Evolutionary conservation across 2,888 invertebrate species (phyloP).

Genomic region (Macrosoma leucophasiata): DNA sequence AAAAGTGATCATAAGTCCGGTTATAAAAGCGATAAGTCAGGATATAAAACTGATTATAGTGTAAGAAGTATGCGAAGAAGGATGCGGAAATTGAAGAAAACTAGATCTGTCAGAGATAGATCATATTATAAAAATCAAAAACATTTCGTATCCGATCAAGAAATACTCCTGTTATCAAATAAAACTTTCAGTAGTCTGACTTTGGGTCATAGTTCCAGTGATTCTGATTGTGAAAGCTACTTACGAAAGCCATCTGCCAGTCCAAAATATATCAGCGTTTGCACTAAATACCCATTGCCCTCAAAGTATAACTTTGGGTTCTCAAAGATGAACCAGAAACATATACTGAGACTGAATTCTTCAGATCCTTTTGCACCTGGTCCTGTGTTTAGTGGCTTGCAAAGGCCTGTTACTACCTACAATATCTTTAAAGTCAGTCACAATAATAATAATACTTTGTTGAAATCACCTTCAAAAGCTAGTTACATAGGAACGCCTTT

Average conservation of each 20-base stretch:
- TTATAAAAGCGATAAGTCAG: slow-evolving; percentile 77
- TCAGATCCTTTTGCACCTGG: slow-evolving; percentile 70
- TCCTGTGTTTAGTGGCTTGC: slow-evolving; percentile 68
- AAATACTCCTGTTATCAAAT: slow-evolving; percentile 74
- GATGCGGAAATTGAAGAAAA: slow-evolving; percentile 68
- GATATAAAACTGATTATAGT: slow-evolving; percentile 77
- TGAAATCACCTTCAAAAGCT: slow-evolving; percentile 56
- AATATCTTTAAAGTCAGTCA: slow-evolving; percentile 68
- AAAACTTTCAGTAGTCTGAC: slow-evolving; percentile 72
- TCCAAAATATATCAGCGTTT: slow-evolving; percentile 65
- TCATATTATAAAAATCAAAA: slow-evolving; percentile 74
- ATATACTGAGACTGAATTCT: slow-evolving; percentile 49
- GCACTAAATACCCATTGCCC: slow-evolving; percentile 58
- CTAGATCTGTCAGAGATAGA: slow-evolving; percentile 65
- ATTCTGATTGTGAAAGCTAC: slow-evolving; percentile 66
- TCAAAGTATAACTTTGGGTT: slow-evolving; percentile 59
- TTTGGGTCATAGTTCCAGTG: slow-evolving; percentile 74
- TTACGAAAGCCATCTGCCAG: slow-evolving; percentile 55
- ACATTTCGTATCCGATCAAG: slow-evolving; percentile 75
- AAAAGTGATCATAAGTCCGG: slow-evolving; percentile 78
- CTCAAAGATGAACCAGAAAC: slow-evolving; percentile 54
- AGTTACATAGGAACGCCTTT: slow-evolving; percentile 46
- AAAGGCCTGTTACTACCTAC: slow-evolving; percentile 57
- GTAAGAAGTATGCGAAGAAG: slow-evolving; percentile 63
- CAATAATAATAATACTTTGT: slow-evolving; percentile 60